Evolutionary conservation across 1,140 invertebrate species (phyloP), one percentile per base, ranked within the genome.

Genomic region (Gonioctena quinquepunctata): DNA sequence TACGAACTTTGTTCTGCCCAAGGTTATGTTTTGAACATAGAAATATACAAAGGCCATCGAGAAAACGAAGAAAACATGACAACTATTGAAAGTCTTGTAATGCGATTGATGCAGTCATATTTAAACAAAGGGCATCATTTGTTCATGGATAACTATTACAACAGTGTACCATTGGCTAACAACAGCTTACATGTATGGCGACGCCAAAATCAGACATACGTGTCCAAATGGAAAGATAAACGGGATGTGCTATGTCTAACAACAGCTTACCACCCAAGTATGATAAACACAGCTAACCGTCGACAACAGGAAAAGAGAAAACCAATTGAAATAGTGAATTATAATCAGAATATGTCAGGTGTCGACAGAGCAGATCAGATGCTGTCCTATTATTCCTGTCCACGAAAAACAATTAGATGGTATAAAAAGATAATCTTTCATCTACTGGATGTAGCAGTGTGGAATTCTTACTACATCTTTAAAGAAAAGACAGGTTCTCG

Each of bases 141-240:
- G 42, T 72, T 48, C 28, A 69, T 72, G 67, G 67, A 69, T 26
- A 72, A 69, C 49, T 72, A 28, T 66, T 69, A 69, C 26, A 72
- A 64, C 54, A 72, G 67, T 69, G n/a, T 65, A 56, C 3, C 19
- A 4, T 54, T 72, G 19, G 50, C 67, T 18, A 64, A 61, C 8
- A 18, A 42, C 5, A 60, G 57, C 16, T 48, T 63, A 18, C 28
- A 57, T 50, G n/a, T 71, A 42, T 63, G 67, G 56, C 23, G 19
- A 27, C n/a, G 62, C 5, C 23, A 54, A 22, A 59, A 60, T 5
- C 11, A 70, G 4, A n/a, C 62, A 21, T 62, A 62, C 54, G 76
- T 83, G 1, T 73, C 68, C 7, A 81, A 81, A 56, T 83, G 81
- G 81, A 74, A 72, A 48, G 81, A 84, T 66, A n/a, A n/a, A n/a